Evolutionary conservation across 1,140 invertebrate species (phyloP).

Genomic region (Scaptodrosophila lebanonensis): DNA sequence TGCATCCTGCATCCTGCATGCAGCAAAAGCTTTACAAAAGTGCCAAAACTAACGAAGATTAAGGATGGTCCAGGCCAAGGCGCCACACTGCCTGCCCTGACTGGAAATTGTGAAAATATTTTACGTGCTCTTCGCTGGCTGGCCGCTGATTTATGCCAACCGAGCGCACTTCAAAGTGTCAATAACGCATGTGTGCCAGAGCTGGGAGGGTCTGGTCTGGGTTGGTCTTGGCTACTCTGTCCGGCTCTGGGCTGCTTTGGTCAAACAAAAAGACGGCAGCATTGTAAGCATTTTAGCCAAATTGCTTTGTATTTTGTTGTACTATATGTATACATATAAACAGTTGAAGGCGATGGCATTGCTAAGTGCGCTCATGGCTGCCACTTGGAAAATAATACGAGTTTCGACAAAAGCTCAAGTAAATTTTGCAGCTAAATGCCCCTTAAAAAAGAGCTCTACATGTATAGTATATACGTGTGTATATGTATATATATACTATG

Average conservation of each 20-base stretch:
- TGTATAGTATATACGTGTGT: constrained; percentile 15
- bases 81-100: too few species aligned
- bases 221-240: constrained; percentile 11
- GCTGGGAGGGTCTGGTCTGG: too few species aligned
- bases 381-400: constrained; percentile 72
- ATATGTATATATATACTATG: constrained; percentile 10
- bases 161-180: constrained; percentile 70
- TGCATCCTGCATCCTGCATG: too few species aligned
- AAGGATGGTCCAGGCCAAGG: constrained; percentile 51
- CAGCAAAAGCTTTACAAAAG: constrained; percentile 65
- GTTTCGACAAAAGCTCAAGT: constrained; percentile 65
- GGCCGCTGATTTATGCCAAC: constrained; percentile 70
- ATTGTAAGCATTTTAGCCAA: constrained; percentile 66
- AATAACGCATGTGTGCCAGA: constrained; percentile 40
- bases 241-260: too few species aligned
- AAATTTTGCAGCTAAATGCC: constrained; percentile 74
- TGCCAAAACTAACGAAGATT: constrained; percentile 71
- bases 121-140: constrained; percentile 66
- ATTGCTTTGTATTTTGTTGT: constrained; percentile 46
- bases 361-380: constrained; percentile 65
- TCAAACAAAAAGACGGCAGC: too few species aligned
- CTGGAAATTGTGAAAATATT: too few species aligned
- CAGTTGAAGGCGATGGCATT: constrained; percentile 58
- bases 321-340: too few species aligned
- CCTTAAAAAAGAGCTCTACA: constrained; percentile 39